Evolutionary conservation across 1,140 invertebrate genomes (phyloP), one percentile per base, ranked within the genome.

Genomic region (Bombus consobrinus): DNA sequence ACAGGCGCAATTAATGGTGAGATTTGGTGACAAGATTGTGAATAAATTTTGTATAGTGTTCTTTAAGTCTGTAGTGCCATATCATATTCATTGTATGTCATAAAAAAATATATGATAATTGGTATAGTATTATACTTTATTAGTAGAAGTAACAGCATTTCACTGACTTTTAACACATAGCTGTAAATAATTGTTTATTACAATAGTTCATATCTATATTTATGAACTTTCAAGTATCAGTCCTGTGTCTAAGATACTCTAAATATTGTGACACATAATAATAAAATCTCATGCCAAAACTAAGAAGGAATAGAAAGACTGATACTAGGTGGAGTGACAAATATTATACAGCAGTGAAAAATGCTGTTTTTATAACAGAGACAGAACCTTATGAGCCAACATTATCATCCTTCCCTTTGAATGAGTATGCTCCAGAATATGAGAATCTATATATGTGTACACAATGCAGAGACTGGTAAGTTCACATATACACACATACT

Each of bases 401-500:
- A 28, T 90, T 92, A 77, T 82, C 88, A 73, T 93, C 94, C 8
- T 79, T 83, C 32, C 72, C 81, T 18, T 69, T 94, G 39, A 88
- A 62, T 1, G 78, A 78, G 78, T 79, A 92, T n/a, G 85, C 78
- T 82, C 69, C 83, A 71, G 84, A 82, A 59, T 72, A 28, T 37
- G 68, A 90, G 43, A 64, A 83, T 12, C 78, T 91, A 69, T 91
- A 91, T n/a, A 72, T 87, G 41, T 95, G 94, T 78, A 80, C 90
- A 68, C 91, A 93, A 25, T 94, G 94, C 53, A 93, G 89, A 85
- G 94, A 95, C 86, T 87, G 94, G 94, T 95, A 82, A 91, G 92
- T 73, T 82, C 5, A 32, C 15, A 34, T 18, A 66, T 34, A 66
- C 1, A 22, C 8, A 34, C 2, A 1, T 66, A 66, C 8, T 71